These are phyloP conservation scores for Shinisaurus crocodilurus DNA, from an alignment of 2,113 vertebrate species.

Conservation along the genomic window DNA sequence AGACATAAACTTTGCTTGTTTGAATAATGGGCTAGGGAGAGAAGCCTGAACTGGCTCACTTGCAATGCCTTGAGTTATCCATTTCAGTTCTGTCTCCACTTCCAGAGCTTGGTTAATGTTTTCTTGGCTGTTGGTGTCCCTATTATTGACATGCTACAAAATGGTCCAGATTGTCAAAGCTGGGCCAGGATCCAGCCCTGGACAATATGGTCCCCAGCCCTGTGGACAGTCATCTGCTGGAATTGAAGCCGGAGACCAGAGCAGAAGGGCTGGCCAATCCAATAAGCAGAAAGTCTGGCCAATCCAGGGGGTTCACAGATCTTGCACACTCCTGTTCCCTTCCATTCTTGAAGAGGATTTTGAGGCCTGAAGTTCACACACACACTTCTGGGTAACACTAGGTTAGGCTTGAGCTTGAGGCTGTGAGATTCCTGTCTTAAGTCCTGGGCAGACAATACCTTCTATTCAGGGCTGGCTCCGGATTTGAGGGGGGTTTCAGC, in stretches of 20 bases:
- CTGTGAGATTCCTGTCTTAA: neutral
- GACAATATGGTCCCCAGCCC: neutral
- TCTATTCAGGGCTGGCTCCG: neutral
- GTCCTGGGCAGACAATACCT: neutral
- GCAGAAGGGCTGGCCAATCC: too few relatives aligned
- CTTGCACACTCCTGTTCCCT: neutral
- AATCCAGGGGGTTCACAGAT: neutral
- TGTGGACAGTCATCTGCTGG: neutral
- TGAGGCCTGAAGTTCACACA: neutral
- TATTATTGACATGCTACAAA: too few relatives aligned
- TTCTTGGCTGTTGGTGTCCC: neutral
- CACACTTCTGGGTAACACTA: neutral
- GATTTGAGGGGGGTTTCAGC: too few relatives aligned
- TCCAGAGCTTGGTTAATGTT: slow-evolving; percentile 32
- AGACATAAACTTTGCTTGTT: slow-evolving; percentile 74
- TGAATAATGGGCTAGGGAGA: slow-evolving; percentile 78
- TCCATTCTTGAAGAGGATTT: neutral
- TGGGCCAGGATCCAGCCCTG: too few relatives aligned
- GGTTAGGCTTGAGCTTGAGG: neutral
- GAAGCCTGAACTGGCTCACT: slow-evolving; percentile 60
- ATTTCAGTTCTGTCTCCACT: neutral
- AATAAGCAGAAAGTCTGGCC: neutral
- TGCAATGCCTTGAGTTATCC: slow-evolving; percentile 41
- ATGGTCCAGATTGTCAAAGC: neutral
- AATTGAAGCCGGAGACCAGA: neutral